Percentiles rank a stretch among this genome's conserved stretches.
Evolutionary conservation across 2,797 vertebrate species (phyloP).

Genomic region (Tangara arthus): DNA sequence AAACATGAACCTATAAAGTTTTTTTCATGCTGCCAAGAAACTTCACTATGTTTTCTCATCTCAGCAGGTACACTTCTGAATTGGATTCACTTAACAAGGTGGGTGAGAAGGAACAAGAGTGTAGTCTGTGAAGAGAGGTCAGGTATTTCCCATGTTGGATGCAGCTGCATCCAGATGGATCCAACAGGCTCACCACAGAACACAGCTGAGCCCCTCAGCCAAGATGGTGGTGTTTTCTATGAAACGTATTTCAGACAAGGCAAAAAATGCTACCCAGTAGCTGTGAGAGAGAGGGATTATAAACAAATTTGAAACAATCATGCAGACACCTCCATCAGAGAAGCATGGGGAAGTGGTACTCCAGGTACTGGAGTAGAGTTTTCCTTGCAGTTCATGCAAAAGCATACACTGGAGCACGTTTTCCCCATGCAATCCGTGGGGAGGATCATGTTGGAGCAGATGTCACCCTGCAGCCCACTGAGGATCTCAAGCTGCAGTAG

Average conservation of each 20-base stretch:
- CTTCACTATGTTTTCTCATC: neutral
- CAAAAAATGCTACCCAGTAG: neutral
- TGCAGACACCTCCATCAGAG: accelerated
- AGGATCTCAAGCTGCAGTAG: accelerated
- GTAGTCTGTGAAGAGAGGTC: neutral
- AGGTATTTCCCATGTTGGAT: neutral
- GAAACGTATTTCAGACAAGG: neutral
- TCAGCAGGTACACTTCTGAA: neutral
- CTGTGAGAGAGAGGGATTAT: neutral
- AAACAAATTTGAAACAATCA: neutral
- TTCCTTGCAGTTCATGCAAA: neutral
- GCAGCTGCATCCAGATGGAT: neutral
- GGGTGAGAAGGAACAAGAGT: accelerated
- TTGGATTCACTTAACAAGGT: neutral
- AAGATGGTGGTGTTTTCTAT: neutral
- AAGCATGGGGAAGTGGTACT: neutral
- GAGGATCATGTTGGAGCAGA: neutral
- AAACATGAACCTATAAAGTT: neutral
- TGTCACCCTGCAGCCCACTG: neutral
- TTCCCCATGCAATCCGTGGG: neutral
- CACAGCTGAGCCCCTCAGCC: neutral
- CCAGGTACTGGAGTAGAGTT: accelerated
- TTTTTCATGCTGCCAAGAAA: neutral
- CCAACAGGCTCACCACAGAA: neutral
- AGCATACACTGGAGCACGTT: accelerated